A percentile compares a stretch with the other conserved stretches of the same genome.
phyloP scores from a whole-genome alignment of 2,797 vertebrate species.

The Amazona ochrocephala region DNA sequence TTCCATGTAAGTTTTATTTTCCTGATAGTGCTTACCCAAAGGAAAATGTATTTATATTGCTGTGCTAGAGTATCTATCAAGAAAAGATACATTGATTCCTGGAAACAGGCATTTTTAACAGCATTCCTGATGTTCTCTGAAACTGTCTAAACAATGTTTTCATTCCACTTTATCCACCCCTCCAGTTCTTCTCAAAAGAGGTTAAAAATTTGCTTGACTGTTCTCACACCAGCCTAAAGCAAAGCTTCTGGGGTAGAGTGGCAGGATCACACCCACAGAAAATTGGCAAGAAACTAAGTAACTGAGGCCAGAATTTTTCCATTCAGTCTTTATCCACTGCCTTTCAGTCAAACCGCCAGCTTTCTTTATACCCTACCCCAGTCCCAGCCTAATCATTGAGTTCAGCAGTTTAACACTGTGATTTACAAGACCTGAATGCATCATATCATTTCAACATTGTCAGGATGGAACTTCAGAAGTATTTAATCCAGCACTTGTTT shows the following conservation, averaged over 20 bases:
- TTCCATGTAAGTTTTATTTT: neutral
- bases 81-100: neutral
- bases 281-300: neutral
- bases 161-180: neutral
- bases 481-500: neutral
- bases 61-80: neutral
- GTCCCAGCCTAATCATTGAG: neutral
- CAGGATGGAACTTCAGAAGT: neutral
- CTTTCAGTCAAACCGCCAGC: neutral
- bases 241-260: neutral
- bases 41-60: neutral
- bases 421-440: neutral
- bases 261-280: neutral
- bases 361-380: neutral
- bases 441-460: neutral
- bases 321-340: neutral
- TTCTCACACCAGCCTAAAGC: neutral
- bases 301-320: neutral
- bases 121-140: neutral
- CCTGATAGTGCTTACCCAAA: neutral
- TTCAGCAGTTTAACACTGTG: neutral
- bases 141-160: neutral
- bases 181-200: neutral
- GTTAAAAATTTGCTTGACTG: neutral
- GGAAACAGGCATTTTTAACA: neutral